Percentiles rank a stretch among this genome's conserved stretches.
These are phyloP conservation scores for Triops longicaudatus DNA, from an alignment of 1,140 invertebrate species.

Conservation along the genomic window DNA sequence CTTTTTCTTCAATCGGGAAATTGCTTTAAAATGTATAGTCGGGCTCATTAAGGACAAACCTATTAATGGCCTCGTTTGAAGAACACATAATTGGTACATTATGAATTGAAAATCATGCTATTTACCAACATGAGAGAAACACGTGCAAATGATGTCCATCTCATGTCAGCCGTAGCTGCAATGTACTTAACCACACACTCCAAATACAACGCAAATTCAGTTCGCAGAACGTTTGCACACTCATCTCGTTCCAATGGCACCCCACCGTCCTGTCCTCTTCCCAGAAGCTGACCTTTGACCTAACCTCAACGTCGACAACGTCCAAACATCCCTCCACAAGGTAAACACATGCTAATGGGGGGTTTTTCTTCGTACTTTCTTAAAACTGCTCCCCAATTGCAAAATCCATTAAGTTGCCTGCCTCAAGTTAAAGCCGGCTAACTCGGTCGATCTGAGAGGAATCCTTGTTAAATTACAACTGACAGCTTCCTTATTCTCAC, in stretches of 20 bases:
- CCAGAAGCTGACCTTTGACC: conserved; percentile 2
- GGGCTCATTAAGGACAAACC: too few species aligned
- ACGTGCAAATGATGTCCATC: background rate
- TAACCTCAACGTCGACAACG: background rate
- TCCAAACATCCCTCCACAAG: background rate
- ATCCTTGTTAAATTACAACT: background rate
- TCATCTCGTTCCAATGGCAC: background rate
- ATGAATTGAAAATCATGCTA: too few species aligned
- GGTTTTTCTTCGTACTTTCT: background rate
- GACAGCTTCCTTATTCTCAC: background rate
- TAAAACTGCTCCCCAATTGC: background rate
- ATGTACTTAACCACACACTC: background rate
- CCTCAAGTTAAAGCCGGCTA: background rate
- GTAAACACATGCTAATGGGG: background rate
- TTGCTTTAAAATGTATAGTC: too few species aligned
- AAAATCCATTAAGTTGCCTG: background rate
- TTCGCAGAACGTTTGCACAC: background rate
- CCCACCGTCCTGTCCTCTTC: background rate
- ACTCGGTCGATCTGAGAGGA: background rate
- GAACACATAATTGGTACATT: too few species aligned
- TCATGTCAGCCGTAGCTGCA: background rate
- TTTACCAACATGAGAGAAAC: too few species aligned
- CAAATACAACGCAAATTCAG: background rate
- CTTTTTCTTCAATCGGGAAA: too few species aligned
- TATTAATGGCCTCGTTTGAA: too few species aligned